Base-by-base conservation (phyloP, 2,113 vertebrate species). In the Channa argus region DNA sequence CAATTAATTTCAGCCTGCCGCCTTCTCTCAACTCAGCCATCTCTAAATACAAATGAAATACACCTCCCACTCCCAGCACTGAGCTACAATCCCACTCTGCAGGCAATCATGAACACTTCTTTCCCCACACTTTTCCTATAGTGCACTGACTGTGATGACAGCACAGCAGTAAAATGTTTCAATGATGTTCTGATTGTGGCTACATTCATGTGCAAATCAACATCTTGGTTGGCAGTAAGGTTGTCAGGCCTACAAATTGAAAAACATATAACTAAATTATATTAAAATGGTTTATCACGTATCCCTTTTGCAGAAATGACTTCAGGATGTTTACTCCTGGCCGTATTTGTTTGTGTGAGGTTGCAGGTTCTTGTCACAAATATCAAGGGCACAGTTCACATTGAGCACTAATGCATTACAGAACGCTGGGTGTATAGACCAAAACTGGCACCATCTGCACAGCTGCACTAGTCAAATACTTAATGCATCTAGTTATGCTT, bases 31-130 rank as follows among this genome's bases (percentile, higher is more conserved):
- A 71, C 69, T 82, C 49, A 44, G 54, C 65, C 69, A 24, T 72
- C 75, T 66, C 73, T 71, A 79, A 86, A 81, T 77, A 80, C 74
- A 84, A 80, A 88, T 74, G 65, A 79, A 86, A 76, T 79, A 70
- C 86, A 78, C 73, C 85, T 82, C 81, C 77, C 77, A 82, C 77
- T 83, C 73, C 70, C 63, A 59, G 55, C 83, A 65, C 72, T 61
- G 54, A 71, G 67, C 55, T 70, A 54, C 70, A 65, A 1, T 71
- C 83, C 68, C 78, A 76, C 75, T 82, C 75, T 53, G 53, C 50
- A 39, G 65, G 45, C 59, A 61, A 55, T 53, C 10, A 6, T 46
- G 59, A 74, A 69, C 53, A 56, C 59, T 58, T 71, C 62, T 64
- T 12, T 56, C 63, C 36, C 34, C n/a, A 36, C 8, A 46, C 55